Base-by-base conservation (phyloP, 2,888 invertebrate species). In the Thera britannica region DNA sequence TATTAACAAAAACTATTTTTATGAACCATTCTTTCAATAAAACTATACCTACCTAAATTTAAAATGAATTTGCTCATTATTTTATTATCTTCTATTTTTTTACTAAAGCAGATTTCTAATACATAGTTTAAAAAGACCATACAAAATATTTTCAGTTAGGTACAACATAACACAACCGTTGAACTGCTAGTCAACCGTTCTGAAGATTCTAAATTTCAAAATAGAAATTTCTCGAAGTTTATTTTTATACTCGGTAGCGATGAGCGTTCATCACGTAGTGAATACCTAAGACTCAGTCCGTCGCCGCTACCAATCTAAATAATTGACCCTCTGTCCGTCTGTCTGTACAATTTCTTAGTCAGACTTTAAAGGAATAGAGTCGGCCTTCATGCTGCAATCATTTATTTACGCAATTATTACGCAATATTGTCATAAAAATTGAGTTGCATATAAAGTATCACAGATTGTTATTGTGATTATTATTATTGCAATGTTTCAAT, bases 271-370 rank as follows among this genome's bases (percentile, higher is more conserved):
- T 85, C 86, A 83, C 86, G 85, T 84, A 83, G 80, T 80, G 78
- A 79, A 81, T 81, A 81, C 74, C 72, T 77, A 79, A 79, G 52
- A 52, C 79, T 78, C 82, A 77, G 74, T 79, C 79, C 80, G 85
- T 80, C 90, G 90, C 85, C 90, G 88, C 85, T 86, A 83, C 90
- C 93, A 93, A 93, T 93, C 93, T 93, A 93, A 93, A 93, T 93
- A 93, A 93, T 93, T 93, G 93, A 92, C 90, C 87, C 90, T 84
- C 84, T 88, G 90, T 87, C 90, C 90, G 86, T 83, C 82, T 79
- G 85, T 84, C 88, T 90, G 82, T 87, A 87, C 88, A 87, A 86
- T 82, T 85, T 86, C 86, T 86, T 83, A 77, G 68, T 69, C 61
- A 82, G 79, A 83, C 79, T 84, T 65, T 35, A 65, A 79, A 73